Evolutionary conservation across 2,888 invertebrate species (phyloP), one percentile per base, ranked within the genome.

Genomic region (Lasius platythorax): DNA sequence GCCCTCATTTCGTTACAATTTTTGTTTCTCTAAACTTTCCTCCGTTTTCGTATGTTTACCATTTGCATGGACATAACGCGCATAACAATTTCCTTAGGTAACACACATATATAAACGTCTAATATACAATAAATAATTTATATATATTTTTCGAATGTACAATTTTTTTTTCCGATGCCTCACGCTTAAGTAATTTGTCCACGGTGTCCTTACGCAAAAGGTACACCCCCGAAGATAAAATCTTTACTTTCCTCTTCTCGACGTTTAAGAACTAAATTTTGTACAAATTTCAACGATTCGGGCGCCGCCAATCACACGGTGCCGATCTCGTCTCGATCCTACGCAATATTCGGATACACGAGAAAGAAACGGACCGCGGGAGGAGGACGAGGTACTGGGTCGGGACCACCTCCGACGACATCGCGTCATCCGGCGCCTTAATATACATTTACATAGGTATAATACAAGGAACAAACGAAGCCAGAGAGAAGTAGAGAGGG

Each of bases 101-200:
- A 91, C 90, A 89, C 30, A 63, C 37, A 76, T 91, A 91, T 81
- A 90, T 90, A 89, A 91, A 87, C 83, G 86, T 91, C 84, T 91
- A 94, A 93, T 94, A 90, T 94, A 94, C 93, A 94, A 94, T 94
- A 94, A 94, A 94, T 94, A 94, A 94, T 94, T 94, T 93, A 93
- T 73, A 53, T 92, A 88, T 88, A 53, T 87, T 87, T 91, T 88
- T 89, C 87, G 89, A 93, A 94, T 94, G 88, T 94, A 94, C 94
- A 94, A 93, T 93, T 88, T 86, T 75, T 43, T 63, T 82, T 67
- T 61, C 30, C 87, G 87, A 85, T 81, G 84, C 78, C 81, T 87
- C 82, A 85, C 82, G 86, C 87, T 92, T 93, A 93, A 94, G 93
- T 93, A 93, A 93, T 93, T 93, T 91, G 93, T 92, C 93, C 92